Evolutionary conservation across 2,888 invertebrate genomes (phyloP).

Genomic region (Meiosimyza decipiens): DNA sequence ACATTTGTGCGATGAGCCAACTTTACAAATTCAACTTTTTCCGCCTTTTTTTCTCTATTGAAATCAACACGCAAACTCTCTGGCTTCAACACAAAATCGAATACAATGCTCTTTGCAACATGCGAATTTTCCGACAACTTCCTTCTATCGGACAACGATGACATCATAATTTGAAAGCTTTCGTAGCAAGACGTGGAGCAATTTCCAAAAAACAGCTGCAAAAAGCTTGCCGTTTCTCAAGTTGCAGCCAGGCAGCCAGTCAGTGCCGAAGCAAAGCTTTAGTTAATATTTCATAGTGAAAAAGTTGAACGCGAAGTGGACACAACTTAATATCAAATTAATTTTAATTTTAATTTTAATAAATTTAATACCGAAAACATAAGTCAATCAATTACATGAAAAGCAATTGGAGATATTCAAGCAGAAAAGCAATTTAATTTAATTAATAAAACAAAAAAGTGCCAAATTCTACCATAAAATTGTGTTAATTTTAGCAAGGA

Average conservation of each 20-base stretch:
- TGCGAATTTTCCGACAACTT: not conserved
- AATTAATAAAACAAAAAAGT: not conserved
- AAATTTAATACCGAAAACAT: not conserved
- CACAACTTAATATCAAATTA: not conserved
- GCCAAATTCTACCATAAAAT: too few relatives aligned
- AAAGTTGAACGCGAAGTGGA: conserved; percentile 1
- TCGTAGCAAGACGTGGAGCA: not conserved
- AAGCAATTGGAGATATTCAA: not conserved
- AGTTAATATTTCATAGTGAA: conserved; percentile 12
- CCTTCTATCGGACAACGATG: conserved; percentile 23
- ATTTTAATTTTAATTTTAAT: too few relatives aligned
- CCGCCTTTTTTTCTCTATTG: too few relatives aligned
- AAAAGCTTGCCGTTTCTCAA: conserved; percentile 13
- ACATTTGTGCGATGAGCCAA: too few relatives aligned
- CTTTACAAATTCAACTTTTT: too few relatives aligned
- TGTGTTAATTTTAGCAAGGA: too few relatives aligned
- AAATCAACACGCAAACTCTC: conserved; percentile 16
- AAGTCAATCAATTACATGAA: not conserved
- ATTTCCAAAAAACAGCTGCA: conserved; percentile 28
- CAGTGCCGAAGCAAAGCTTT: conserved; percentile 15
- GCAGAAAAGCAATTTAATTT: not conserved
- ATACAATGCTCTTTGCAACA: not conserved
- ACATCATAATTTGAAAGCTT: conserved; percentile 28
- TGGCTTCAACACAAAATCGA: not conserved
- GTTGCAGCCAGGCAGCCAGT: not conserved